Evolutionary conservation across 2,888 invertebrate genomes (phyloP), one percentile per base, ranked within the genome.

Genomic region (Melanargia galathea): DNA sequence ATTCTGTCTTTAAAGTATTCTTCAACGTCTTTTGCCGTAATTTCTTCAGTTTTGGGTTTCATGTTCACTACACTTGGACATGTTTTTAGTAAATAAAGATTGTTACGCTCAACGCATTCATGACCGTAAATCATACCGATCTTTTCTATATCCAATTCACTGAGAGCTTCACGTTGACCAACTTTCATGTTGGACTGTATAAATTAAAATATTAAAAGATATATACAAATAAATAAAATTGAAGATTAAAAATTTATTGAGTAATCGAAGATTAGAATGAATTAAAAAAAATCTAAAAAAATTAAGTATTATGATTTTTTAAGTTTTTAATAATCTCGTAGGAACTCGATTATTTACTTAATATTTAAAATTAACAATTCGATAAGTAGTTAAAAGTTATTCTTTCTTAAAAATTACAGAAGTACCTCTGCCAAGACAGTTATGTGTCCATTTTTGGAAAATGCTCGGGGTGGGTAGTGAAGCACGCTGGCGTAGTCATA

Each of bases 401-500:
- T n/a, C n/a, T n/a, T n/a, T n/a, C n/a, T n/a, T n/a, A n/a, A n/a
- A n/a, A n/a, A n/a, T n/a, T n/a, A n/a, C n/a, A n/a, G n/a, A n/a
- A n/a, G n/a, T 78, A 95, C 96, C 92, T 92, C 92, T 0, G 95
- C 83, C 30, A 93, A 75, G 62, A 96, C 94, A 0, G 96, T 96
- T 0, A 93, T 86, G 71, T 92, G 87, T 13, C 95, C 94, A 75
- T 96, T 96, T 65, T 79, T 92, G 16, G 96, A 95, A 82, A 96
- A 96, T 1, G 96, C 96, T 62, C 93, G 92, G 0, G 92, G 83
- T 0, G 96, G 96, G 76, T 96, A 96, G 79, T 96, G 96, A 90
- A 96, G 93, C 0, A 96, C 94, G 69, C 96, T 96, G 8, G 92
- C 88, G 75, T 94, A 95, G 79, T 96, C 96, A 75, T 96, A 96